Conservation (phyloP, 2,113 vertebrate species). For the Phaetusa simplex region DNA sequence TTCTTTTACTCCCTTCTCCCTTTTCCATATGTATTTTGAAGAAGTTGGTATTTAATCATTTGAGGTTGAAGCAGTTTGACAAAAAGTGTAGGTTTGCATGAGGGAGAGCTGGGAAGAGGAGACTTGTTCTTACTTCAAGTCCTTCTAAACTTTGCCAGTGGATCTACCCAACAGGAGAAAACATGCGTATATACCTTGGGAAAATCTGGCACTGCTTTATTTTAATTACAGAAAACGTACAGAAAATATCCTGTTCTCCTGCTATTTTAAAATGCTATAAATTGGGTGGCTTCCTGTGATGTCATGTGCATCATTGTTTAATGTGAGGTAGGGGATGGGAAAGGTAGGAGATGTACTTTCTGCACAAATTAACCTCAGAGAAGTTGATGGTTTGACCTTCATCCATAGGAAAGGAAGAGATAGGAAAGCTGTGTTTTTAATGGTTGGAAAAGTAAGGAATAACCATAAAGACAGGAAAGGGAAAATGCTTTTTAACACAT, state of each 20-base stretch:
- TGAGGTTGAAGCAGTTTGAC: not conserved
- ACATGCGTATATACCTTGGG: not conserved
- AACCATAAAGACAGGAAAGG: conserved; percentile 55
- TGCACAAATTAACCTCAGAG: conserved; percentile 16
- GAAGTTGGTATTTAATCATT: not conserved
- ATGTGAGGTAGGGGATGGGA: conserved; percentile 18
- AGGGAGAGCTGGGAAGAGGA: not conserved
- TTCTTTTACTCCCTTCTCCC: not conserved
- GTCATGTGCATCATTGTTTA: conserved; percentile 57
- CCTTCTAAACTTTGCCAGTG: not conserved
- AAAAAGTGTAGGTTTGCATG: not conserved
- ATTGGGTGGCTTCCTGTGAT: conserved; percentile 42
- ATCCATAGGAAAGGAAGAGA: not conserved
- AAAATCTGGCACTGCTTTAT: conserved; percentile 14
- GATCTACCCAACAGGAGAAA: not conserved
- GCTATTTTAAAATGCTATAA: conserved; percentile 54
- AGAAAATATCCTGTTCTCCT: conserved; percentile 50
- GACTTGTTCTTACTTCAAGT: not conserved
- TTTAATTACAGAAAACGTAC: conserved; percentile 27
- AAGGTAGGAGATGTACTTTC: conserved; percentile 23
- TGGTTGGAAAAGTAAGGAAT: conserved; percentile 4
- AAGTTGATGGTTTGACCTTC: conserved; percentile 48
- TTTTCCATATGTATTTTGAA: not conserved
- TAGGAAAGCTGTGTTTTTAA: conserved; percentile 28
- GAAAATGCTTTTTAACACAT: conserved; percentile 36